Percentiles rank a stretch among this genome's conserved stretches.
phyloP scores from a whole-genome alignment of 1,140 invertebrate species.

The Brachionus manjavacas region DNA sequence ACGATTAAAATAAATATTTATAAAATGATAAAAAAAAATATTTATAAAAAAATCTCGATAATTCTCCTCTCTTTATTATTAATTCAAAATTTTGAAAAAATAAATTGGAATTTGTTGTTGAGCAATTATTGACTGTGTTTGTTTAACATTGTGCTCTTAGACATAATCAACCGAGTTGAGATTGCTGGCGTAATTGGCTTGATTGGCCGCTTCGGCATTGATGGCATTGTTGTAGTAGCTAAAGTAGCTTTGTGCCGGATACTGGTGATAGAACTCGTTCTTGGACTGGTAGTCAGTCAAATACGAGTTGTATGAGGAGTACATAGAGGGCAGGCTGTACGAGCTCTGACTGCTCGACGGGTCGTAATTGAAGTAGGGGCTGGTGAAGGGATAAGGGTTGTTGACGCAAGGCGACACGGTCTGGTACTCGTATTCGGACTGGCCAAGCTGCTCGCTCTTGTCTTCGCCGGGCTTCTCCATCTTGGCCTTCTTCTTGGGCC shows the following conservation, averaged over 20 bases:
- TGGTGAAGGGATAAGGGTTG: neutral
- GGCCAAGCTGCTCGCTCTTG: neutral
- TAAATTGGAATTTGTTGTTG: neutral
- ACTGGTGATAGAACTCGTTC: neutral
- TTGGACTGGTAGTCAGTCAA: neutral
- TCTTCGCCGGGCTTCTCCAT: neutral
- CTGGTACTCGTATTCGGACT: neutral
- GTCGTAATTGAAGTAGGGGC: neutral
- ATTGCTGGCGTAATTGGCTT: neutral
- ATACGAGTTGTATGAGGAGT: neutral
- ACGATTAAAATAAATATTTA: neutral
- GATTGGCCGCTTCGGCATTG: neutral
- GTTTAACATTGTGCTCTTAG: neutral
- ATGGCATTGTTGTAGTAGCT: neutral
- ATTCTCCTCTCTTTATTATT: neutral
- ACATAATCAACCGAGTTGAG: neutral
- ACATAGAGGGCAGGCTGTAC: neutral
- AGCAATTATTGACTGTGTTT: neutral
- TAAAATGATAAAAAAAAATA: neutral
- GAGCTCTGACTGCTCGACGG: neutral
- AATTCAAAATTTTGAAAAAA: neutral
- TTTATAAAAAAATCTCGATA: neutral
- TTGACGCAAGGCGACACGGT: neutral
- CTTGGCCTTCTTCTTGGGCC: neutral
- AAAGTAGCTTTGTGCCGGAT: neutral